Evolutionary conservation across 2,797 vertebrate genomes (phyloP), one percentile per base, ranked within the genome.

Genomic region (Australoheros facetus): DNA sequence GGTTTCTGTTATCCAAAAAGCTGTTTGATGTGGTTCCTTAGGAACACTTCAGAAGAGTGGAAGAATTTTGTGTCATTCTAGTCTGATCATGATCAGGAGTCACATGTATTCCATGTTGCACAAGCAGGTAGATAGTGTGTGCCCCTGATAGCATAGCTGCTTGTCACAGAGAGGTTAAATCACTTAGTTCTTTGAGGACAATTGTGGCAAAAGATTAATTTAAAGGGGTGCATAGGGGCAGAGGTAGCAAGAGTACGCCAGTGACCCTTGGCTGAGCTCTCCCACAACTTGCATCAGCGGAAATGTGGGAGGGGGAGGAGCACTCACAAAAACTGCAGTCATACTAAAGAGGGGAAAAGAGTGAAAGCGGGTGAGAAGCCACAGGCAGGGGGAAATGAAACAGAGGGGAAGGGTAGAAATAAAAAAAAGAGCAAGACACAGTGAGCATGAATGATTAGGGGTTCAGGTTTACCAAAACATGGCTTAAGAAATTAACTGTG

Each of bases 211-310:
- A 85, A 91, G 91, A 93, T 91, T 88, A 92, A 88, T 70, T 71
- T 70, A 82, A 88, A 88, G 85, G 80, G 84, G 88, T 88, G 83
- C 83, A 79, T 37, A 60, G 84, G 84, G 91, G 90, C 39, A 26
- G 82, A 81, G 83, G 79, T 78, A 91, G 92, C 87, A 90, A 91
- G 85, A 92, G 89, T 89, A 89, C 86, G 89, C 84, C 84, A 73
- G 48, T 94, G 94, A 95, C 92, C 95, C 93, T 94, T 94, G 94
- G 94, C 95, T 96, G 95, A 96, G 95, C 94, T 94, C 85, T 85
- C 83, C 79, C 91, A 88, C 85, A 92, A 90, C 93, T 93, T 86
- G 82, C 84, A 92, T 89, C 91, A 90, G 90, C 92, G 91, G 92
- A 94, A 94, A 92, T 80, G 88, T 85, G 75, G 78, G 83, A 87